Base-by-base conservation (phyloP, 2,113 vertebrate genomes). In the Sturnira hondurensis region DNA sequence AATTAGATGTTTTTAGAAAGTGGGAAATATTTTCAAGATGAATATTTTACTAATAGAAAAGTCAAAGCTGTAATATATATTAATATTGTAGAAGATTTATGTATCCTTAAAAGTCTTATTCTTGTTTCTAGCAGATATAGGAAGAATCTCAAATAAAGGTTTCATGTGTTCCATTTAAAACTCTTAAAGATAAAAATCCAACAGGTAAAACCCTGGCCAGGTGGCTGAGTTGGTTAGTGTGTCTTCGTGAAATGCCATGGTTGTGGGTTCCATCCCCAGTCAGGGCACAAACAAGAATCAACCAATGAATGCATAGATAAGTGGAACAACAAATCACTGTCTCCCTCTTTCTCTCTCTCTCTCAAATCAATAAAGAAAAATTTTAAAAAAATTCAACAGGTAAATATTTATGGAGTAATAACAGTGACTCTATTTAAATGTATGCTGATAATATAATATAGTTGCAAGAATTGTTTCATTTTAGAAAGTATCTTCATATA, bases 11-110 rank as follows among this genome's bases (percentile, higher is more conserved):
- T 50, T 88, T 88, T 54, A 50, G 36, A 93, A 73, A 93, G 47
- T 93, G 47, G 56, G 77, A 95, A 91, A 83, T 84, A 91, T 50
- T 91, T 97, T 93, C 15, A 50, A 50, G 36, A 71, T 82, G 45
- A 91, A 73, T 73, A 33, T 56, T 88, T 93, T 61, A 81, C 17
- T 45, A 77, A 96, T 82, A 88, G 4, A 52, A 58, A 92, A 56
- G 36, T 89, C 84, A 90, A 92, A 90, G 16, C 5, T 71, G 11
- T 41, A 90, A 17, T 47, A 58, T 38, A 92, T 65, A 38, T 17
- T 52, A 87, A 6, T 83, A 68, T 68, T 78, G 14, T 90, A 86
- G 22, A 81, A 96, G 45, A 88, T 67, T 54, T 68, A 81, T 13
- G 1, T 80, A 50, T 50, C 22, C 45, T 63, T 87, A 58, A 91